Percentiles rank a stretch among this genome's conserved stretches.
phyloP scores from a whole-genome alignment of 1,140 invertebrate genomes.

The Leguminivora glycinivorella region DNA sequence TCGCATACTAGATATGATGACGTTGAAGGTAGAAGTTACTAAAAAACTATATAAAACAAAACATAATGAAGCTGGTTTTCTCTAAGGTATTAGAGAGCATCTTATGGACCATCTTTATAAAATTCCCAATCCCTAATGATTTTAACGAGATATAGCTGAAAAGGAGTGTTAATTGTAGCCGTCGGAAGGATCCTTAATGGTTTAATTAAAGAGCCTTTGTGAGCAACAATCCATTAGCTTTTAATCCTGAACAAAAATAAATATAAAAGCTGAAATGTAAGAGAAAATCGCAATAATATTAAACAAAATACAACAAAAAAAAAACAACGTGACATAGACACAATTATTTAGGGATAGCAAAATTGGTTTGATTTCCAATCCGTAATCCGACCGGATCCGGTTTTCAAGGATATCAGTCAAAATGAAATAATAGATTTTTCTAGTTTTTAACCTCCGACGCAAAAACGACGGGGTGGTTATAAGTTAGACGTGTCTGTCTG shows the following conservation, averaged over 20 bases:
- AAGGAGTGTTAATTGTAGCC: constrained; percentile 18
- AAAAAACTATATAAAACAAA: background rate
- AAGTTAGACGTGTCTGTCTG: no score
- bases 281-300: background rate
- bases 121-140: background rate
- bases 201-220: constrained; percentile 25
- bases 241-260: constrained; percentile 21
- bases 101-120: background rate
- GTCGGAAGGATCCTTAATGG: constrained; percentile 3
- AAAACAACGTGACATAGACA: background rate
- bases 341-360: background rate
- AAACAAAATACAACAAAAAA: background rate
- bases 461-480: no score
- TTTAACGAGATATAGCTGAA: constrained; percentile 9
- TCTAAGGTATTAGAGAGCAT: background rate
- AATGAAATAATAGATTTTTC: no score
- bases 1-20: no score
- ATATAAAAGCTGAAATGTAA: background rate
- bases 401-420: no score
- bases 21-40: no score
- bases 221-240: constrained; percentile 22
- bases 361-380: no score
- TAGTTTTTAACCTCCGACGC: no score
- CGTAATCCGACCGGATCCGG: no score
- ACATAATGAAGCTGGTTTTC: background rate